phyloP scores from a whole-genome alignment of 2,797 vertebrate genomes.

The Malacoraja senta region DNA sequence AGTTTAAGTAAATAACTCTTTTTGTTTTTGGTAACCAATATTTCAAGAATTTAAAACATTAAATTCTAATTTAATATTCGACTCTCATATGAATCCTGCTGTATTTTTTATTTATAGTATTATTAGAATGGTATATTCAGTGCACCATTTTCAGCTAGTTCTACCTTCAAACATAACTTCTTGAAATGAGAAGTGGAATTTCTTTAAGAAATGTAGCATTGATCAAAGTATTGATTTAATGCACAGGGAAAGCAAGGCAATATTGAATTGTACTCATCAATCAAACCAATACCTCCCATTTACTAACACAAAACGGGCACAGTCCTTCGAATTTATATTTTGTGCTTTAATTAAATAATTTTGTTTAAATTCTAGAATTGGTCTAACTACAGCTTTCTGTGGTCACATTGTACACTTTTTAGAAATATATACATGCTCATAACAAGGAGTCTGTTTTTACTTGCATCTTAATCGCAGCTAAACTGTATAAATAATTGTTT shows the following conservation, averaged over 20 bases:
- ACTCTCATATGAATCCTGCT: background rate
- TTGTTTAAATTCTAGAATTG: background rate
- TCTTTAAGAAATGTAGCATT: background rate
- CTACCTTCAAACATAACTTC: background rate
- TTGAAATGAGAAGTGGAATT: constrained; percentile 1
- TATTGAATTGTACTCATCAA: background rate
- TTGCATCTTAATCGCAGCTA: background rate
- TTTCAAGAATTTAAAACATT: background rate
- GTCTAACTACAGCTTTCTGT: background rate
- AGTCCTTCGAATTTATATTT: background rate
- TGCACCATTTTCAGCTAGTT: background rate
- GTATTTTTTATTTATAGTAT: background rate
- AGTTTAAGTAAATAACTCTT: background rate
- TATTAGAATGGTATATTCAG: background rate
- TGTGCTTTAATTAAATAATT: background rate
- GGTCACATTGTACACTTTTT: background rate
- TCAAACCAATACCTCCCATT: background rate
- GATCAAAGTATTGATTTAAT: background rate
- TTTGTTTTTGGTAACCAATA: background rate
- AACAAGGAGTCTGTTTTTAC: background rate
- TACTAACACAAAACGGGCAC: background rate
- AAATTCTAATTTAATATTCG: background rate
- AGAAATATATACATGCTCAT: background rate
- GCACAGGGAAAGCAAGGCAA: background rate
- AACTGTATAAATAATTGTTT: constrained; percentile 1